Conservation (phyloP, 2,888 invertebrate genomes). For the Drepanosiphum platanoidis region DNA sequence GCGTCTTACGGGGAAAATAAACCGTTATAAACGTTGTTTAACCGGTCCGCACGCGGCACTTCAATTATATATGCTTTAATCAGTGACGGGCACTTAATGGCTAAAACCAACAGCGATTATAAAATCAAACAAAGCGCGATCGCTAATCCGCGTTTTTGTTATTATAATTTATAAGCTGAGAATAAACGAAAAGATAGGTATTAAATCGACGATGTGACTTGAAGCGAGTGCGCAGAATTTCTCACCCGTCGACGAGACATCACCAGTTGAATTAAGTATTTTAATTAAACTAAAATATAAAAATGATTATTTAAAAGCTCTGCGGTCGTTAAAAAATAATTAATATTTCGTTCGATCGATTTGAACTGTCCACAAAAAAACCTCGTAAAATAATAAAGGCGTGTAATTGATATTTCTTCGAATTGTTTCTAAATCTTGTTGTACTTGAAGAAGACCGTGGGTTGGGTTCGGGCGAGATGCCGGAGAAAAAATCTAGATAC, state of each 20-base stretch:
- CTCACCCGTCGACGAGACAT: neutral
- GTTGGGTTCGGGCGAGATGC: too few species aligned
- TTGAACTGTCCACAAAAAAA: too few species aligned
- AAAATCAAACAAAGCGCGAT: neutral
- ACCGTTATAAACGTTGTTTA: conserved; percentile 23
- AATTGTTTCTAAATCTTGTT: too few species aligned
- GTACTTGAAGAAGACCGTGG: too few species aligned
- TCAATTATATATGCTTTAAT: neutral
- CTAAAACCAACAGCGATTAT: neutral
- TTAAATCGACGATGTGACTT: neutral
- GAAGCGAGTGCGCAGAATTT: too few species aligned
- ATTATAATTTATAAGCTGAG: too few species aligned
- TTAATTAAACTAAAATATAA: neutral
- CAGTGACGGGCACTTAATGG: neutral
- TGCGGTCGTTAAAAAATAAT: too few species aligned
- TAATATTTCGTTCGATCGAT: too few species aligned
- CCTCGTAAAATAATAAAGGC: too few species aligned
- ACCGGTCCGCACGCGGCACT: conserved; percentile 6
- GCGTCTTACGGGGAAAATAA: neutral
- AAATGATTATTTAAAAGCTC: neutral
- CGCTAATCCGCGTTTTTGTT: neutral
- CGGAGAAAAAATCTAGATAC: too few species aligned
- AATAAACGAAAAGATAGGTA: too few species aligned
- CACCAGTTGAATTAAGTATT: neutral
- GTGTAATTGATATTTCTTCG: too few species aligned